A percentile compares a stretch with the other conserved stretches of the same genome.
These are phyloP conservation scores for Argynnis bischoffii DNA, from an alignment of 2,888 invertebrate species.

Conservation along the genomic window DNA sequence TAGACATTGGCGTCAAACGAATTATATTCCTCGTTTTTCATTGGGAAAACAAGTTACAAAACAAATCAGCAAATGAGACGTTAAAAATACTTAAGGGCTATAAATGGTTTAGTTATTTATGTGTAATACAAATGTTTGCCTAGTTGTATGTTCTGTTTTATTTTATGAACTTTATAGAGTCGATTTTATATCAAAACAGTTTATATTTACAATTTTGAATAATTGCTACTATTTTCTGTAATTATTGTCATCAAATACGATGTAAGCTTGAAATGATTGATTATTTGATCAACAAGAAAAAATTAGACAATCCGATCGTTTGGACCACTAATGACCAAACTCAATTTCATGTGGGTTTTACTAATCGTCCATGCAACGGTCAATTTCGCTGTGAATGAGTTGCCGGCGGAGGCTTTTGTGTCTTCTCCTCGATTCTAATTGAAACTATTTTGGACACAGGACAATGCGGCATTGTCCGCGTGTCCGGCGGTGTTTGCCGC, in stretches of 20 bases:
- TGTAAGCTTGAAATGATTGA: not conserved
- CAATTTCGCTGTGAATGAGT: conserved; percentile 74
- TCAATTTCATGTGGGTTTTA: conserved; percentile 30
- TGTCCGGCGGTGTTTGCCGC: conserved; percentile 80
- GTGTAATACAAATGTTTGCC: too few relatives aligned
- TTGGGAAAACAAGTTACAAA: too few relatives aligned
- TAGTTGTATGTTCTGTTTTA: too few relatives aligned
- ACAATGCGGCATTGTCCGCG: conserved; percentile 81
- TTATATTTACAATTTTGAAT: not conserved
- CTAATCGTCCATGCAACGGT: conserved; percentile 61
- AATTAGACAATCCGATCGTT: conserved; percentile 14
- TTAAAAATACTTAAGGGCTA: too few relatives aligned
- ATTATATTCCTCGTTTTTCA: too few relatives aligned
- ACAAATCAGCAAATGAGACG: too few relatives aligned
- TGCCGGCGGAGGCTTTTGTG: conserved; percentile 72
- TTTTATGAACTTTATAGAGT: too few relatives aligned
- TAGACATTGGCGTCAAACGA: too few relatives aligned
- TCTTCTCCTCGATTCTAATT: conserved; percentile 77
- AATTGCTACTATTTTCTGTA: not conserved
- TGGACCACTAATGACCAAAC: conserved; percentile 32
- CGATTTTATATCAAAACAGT: too few relatives aligned
- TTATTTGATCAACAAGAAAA: not conserved
- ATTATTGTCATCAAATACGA: not conserved
- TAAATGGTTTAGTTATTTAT: too few relatives aligned
- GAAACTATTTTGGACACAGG: conserved; percentile 81